Evolutionary conservation across 1,140 invertebrate genomes (phyloP).

Genomic region (Muscidifurax raptorellus): DNA sequence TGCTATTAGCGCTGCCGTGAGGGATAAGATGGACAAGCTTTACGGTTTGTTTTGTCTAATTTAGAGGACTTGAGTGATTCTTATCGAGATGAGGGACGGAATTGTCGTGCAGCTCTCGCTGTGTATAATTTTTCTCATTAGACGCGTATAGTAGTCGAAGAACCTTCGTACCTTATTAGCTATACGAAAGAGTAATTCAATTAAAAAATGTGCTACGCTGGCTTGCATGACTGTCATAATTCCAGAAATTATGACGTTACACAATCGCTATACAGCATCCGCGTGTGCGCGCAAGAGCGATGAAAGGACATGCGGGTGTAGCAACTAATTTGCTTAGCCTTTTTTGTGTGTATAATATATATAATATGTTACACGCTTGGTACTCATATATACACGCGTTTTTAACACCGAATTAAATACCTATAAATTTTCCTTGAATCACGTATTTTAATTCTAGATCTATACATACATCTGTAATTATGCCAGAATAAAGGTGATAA

Average conservation of each 20-base stretch:
- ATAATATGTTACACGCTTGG: background rate
- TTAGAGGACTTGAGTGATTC: too few relatives aligned
- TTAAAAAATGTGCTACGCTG: background rate
- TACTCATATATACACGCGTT: background rate
- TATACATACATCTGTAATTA: background rate
- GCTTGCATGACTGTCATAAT: background rate
- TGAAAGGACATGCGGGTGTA: background rate
- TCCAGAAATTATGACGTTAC: background rate
- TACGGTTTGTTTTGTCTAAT: background rate
- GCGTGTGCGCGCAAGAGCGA: background rate
- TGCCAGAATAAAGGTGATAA: background rate
- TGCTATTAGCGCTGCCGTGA: background rate
- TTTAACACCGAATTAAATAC: background rate
- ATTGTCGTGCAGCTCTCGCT: too few relatives aligned
- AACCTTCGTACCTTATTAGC: too few relatives aligned
- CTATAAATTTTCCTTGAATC: background rate
- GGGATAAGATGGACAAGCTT: background rate
- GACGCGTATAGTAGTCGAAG: too few relatives aligned
- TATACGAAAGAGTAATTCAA: too few relatives aligned
- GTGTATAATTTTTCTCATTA: too few relatives aligned
- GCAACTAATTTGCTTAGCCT: background rate
- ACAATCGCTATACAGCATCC: background rate
- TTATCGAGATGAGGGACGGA: too few relatives aligned
- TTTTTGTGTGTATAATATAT: too few relatives aligned
- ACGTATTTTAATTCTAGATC: background rate